phyloP scores from a whole-genome alignment of 2,888 invertebrate species.

The Carabus problematicus region DNA sequence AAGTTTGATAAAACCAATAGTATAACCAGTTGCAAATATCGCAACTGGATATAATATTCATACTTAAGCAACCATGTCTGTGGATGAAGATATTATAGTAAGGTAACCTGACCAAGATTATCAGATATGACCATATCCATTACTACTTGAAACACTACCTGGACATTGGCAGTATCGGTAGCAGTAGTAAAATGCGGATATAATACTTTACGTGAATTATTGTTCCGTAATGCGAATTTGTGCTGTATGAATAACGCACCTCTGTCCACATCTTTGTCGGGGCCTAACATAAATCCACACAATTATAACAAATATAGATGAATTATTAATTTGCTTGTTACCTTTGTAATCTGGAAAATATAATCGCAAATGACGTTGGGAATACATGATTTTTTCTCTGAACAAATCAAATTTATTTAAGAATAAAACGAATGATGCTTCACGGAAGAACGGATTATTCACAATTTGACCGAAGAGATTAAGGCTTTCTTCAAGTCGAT shows the following conservation, averaged over 20 bases:
- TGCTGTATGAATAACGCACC: constrained; percentile 70
- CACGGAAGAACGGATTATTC: constrained; percentile 69
- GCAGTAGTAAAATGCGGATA: constrained; percentile 74
- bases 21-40: neutral
- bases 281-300: constrained; percentile 57
- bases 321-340: constrained; percentile 47
- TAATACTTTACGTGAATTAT: constrained; percentile 65
- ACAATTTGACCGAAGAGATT: constrained; percentile 70
- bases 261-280: constrained; percentile 68
- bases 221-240: constrained; percentile 65
- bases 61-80: neutral
- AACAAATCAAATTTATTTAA: constrained; percentile 72
- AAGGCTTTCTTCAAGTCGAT: constrained; percentile 69
- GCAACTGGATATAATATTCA: constrained; percentile 5
- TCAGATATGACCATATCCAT: constrained; percentile 72
- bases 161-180: constrained; percentile 71
- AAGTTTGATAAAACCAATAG: neutral
- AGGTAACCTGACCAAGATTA: constrained; percentile 66
- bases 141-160: constrained; percentile 70
- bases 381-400: constrained; percentile 69
- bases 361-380: constrained; percentile 66
- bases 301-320: constrained; percentile 21
- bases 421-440: constrained; percentile 69
- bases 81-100: constrained; percentile 56
- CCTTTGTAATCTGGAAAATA: constrained; percentile 68